Base-by-base conservation (phyloP, 2,797 vertebrate genomes). In the Tragopan temminckii region DNA sequence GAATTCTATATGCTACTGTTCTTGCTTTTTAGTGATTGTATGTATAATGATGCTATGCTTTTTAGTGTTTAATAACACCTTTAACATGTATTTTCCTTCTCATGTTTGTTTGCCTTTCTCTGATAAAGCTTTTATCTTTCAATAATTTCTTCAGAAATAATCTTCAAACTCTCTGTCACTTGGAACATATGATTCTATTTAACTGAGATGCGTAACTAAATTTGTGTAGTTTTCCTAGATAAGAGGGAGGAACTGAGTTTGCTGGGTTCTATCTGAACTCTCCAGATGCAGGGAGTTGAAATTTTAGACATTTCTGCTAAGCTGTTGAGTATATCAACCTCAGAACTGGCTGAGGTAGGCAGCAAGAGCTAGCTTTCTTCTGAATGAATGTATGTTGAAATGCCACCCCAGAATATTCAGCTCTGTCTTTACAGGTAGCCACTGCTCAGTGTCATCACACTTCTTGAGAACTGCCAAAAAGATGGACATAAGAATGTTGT, bases 101-200 rank as follows among this genome's bases (percentile, higher is more conserved):
- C 17, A 20, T 59, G 76, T 94, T 90, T 59, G 76, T 94, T 90
- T 94, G 79, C 87, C 25, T 90, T 87, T 42, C 62, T 78, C 66
- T 82, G 64, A 53, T 89, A 89, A 93, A 93, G 79, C 89, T 94
- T 85, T 88, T 88, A 66, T 94, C 82, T 92, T 85, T 53, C 7
- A 0, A 66, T 85, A 72, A 66, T 89, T 95, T 91, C 79, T 91
- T 94, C 62, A 95, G 90, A 95, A 96, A 92, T 94, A 92, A 91
- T 88, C 89, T 95, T 94, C 95, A 84, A 90, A 92, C 92, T 92
- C 89, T 91, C 96, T 92, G 72, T 94, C 89, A 88, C 94, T 94
- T 93, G 82, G 82, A 96, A 91, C 87, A 89, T 91, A 94, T 50
- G 89, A 94, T 92, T 74, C 82, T 91, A 38, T 33, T 87, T 95